These are phyloP conservation scores for Psittacula cyanocephala DNA, from an alignment of 2,113 vertebrate species.

Conservation along the genomic window DNA sequence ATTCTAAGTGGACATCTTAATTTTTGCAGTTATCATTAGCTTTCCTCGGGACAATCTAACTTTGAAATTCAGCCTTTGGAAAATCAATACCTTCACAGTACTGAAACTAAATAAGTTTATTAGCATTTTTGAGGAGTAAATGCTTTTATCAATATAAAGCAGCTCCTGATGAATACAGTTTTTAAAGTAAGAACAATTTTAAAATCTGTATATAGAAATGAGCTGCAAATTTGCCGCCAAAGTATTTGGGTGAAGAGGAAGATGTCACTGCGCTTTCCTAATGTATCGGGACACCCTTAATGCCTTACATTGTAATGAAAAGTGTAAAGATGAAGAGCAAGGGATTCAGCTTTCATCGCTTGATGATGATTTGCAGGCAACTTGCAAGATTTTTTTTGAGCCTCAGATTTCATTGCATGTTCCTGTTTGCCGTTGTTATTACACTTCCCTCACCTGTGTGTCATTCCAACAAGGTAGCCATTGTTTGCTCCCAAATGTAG, in stretches of 20 bases:
- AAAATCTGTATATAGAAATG: not conserved
- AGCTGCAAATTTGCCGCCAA: not conserved
- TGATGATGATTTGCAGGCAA: not conserved
- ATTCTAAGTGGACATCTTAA: not conserved
- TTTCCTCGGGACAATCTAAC: not conserved
- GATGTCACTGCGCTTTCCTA: not conserved
- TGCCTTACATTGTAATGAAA: not conserved
- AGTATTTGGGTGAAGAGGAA: fast-evolving
- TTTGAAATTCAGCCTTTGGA: not conserved
- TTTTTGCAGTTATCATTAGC: not conserved
- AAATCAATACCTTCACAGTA: not conserved
- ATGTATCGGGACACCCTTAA: not conserved
- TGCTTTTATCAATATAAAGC: not conserved
- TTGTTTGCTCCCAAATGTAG: not conserved
- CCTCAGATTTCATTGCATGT: not conserved
- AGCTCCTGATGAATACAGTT: not conserved
- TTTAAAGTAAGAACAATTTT: not conserved
- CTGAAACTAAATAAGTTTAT: not conserved
- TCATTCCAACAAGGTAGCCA: not conserved
- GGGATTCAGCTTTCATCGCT: not conserved
- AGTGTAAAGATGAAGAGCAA: not conserved
- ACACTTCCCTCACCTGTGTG: not conserved
- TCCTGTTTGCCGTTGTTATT: not conserved
- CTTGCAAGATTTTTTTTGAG: not conserved
- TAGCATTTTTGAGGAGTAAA: not conserved